Evolutionary conservation across 1,140 invertebrate genomes (phyloP).

Genomic region (Thaumetopoea pityocampa): DNA sequence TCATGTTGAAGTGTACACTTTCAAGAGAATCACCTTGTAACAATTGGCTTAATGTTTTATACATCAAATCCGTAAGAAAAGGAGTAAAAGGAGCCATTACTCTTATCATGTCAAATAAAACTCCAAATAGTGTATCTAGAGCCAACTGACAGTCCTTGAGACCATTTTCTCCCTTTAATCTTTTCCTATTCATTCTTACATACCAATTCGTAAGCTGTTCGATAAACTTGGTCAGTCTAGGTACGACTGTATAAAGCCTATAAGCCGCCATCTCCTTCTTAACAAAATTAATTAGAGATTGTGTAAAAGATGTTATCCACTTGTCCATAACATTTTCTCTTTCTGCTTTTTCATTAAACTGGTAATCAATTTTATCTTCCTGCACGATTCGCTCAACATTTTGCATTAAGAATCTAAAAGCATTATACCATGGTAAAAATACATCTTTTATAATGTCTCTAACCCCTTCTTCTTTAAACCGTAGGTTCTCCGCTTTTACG

Average conservation of each 20-base stretch:
- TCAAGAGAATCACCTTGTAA: slow-evolving; percentile 71
- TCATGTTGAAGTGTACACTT: slow-evolving; percentile 93
- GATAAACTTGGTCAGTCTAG: slow-evolving; percentile 95
- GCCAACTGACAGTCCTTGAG: slow-evolving; percentile 89
- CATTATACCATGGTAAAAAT: slow-evolving; percentile 99
- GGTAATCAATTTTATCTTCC: slow-evolving; percentile 80
- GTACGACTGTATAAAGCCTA: slow-evolving; percentile 96
- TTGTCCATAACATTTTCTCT: slow-evolving; percentile 95
- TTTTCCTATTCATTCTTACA: slow-evolving; percentile 95
- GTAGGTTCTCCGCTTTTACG: slow-evolving; percentile 96
- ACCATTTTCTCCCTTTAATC: slow-evolving; percentile 92
- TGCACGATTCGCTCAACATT: slow-evolving; percentile 90
- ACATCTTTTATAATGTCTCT: slow-evolving; percentile 98
- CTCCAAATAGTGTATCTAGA: slow-evolving; percentile 91
- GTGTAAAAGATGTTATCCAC: slow-evolving; percentile 98
- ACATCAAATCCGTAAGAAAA: slow-evolving; percentile 97
- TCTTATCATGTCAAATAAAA: slow-evolving; percentile 92
- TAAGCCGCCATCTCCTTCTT: slow-evolving; percentile 96
- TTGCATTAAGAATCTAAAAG: slow-evolving; percentile 96
- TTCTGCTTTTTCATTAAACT: slow-evolving; percentile 79
- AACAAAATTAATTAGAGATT: slow-evolving; percentile 93
- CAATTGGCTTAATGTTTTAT: slow-evolving; percentile 86
- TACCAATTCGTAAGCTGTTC: slow-evolving; percentile 99
- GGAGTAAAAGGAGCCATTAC: slow-evolving; percentile 99
- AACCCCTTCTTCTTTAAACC: slow-evolving; percentile 98